phyloP scores from a whole-genome alignment of 2,113 vertebrate genomes.

The Carassius carassius region DNA sequence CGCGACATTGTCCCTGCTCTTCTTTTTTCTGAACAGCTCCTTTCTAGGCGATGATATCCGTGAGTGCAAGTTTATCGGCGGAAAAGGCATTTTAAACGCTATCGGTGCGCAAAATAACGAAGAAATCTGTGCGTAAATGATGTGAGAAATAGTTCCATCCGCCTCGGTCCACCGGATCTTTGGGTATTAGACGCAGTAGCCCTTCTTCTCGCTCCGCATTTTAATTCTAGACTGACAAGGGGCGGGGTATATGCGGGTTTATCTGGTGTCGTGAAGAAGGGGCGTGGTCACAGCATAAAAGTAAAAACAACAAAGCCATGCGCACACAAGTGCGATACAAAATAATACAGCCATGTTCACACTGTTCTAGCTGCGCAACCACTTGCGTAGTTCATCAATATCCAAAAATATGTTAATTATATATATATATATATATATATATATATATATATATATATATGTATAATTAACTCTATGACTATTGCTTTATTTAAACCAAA shows the following conservation, averaged over 20 bases:
- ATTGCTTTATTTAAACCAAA: neutral
- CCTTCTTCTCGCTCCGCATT: neutral
- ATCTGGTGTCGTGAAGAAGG: conserved; percentile 52
- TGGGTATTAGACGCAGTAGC: conserved; percentile 8
- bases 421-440: too few relatives aligned
- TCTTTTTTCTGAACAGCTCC: conserved; percentile 79
- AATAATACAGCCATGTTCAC: too few relatives aligned
- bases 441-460: too few relatives aligned
- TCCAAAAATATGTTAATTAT: too few relatives aligned
- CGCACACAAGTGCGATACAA: neutral
- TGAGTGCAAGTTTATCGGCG: conserved; percentile 78
- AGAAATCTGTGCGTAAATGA: neutral
- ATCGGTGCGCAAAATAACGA: neutral
- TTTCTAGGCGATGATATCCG: conserved; percentile 77
- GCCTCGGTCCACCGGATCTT: conserved; percentile 57
- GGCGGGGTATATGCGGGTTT: conserved; percentile 17
- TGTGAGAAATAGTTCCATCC: conserved; percentile 22
- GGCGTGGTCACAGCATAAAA: conserved; percentile 63
- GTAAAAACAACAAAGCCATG: conserved; percentile 32
- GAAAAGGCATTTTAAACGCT: conserved; percentile 75
- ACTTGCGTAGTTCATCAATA: neutral
- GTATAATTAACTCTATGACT: neutral
- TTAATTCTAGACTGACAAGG: neutral
- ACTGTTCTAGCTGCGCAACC: too few relatives aligned
- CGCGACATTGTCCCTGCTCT: conserved; percentile 66